Evolutionary conservation across 2,797 vertebrate genomes (phyloP).

Genomic region (Gymnodraco acuticeps): DNA sequence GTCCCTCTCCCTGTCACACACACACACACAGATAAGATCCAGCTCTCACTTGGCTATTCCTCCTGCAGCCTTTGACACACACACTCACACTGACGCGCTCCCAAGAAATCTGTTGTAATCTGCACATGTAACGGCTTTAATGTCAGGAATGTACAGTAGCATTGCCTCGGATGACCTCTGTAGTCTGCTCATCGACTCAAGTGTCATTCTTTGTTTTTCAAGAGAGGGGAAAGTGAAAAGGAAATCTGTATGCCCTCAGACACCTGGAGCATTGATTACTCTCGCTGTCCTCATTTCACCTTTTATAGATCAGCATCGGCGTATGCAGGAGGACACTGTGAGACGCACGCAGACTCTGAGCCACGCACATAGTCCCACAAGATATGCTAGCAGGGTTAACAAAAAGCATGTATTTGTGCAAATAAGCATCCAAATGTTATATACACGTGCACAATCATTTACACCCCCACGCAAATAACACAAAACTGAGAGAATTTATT

Average conservation of each 20-base stretch:
- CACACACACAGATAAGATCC: conserved; percentile 75
- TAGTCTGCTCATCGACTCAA: conserved; percentile 35
- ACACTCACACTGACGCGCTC: conserved; percentile 4
- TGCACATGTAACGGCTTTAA: conserved; percentile 46
- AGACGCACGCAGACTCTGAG: conserved; percentile 30
- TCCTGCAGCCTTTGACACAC: conserved; percentile 57
- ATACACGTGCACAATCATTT: background rate
- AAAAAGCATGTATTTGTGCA: background rate
- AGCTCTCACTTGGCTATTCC: conserved; percentile 57
- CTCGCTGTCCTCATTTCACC: conserved; percentile 64
- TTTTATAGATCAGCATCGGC: conserved; percentile 44
- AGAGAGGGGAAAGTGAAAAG: conserved; percentile 32
- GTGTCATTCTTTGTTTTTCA: conserved; percentile 49
- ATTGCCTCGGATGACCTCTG: conserved; percentile 60
- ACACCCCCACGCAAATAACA: conserved; percentile 19
- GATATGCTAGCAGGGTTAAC: background rate
- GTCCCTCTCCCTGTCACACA: conserved; percentile 74
- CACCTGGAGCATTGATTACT: conserved; percentile 61
- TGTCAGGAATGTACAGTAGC: conserved; percentile 41
- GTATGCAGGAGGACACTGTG: conserved; percentile 29
- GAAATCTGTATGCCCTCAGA: conserved; percentile 56
- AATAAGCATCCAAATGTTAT: background rate
- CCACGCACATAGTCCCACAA: conserved; percentile 13
- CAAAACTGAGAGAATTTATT: conserved; percentile 43
- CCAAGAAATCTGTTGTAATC: conserved; percentile 44